A percentile compares a stretch with the other conserved stretches of the same genome.
Conservation (phyloP, 2,113 vertebrate genomes). For the Synchiropus splendidus region DNA sequence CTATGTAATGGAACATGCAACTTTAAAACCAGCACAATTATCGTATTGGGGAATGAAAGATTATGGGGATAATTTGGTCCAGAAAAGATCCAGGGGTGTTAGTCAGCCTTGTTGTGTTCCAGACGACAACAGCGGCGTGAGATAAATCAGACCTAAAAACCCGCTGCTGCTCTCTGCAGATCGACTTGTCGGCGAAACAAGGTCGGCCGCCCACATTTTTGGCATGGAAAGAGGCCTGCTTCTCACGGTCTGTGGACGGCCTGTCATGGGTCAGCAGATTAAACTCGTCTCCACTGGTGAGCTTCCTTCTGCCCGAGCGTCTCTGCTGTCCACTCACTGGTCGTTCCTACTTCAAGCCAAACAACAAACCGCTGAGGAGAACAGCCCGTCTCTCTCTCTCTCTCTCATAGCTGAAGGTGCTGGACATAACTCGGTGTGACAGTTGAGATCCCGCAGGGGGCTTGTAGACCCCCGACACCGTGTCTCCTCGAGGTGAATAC, state of each 20-base stretch:
- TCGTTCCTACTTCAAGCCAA: constrained; percentile 1
- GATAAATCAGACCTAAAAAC: constrained; percentile 9
- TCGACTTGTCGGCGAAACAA: constrained; percentile 25
- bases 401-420: no score
- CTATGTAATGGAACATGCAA: no score
- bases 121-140: constrained; percentile 7
- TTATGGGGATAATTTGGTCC: background rate
- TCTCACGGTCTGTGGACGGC: constrained; percentile 46
- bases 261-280: constrained; percentile 43
- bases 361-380: constrained; percentile 14
- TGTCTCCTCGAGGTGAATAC: no score
- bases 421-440: no score
- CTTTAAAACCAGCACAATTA: no score
- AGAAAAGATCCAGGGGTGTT: background rate
- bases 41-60: constrained; percentile 7
- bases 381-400: no score
- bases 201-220: constrained; percentile 44
- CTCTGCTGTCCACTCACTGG: constrained; percentile 7
- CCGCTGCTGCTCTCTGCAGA: constrained; percentile 8
- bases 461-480: no score
- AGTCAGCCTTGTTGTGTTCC: no score
- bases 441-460: no score
- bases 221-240: constrained; percentile 35
- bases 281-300: constrained; percentile 15
- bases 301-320: no score